A percentile compares a stretch with the other conserved stretches of the same genome.
phyloP scores from a whole-genome alignment of 2,113 vertebrate species.

The Pelecanus crispus region DNA sequence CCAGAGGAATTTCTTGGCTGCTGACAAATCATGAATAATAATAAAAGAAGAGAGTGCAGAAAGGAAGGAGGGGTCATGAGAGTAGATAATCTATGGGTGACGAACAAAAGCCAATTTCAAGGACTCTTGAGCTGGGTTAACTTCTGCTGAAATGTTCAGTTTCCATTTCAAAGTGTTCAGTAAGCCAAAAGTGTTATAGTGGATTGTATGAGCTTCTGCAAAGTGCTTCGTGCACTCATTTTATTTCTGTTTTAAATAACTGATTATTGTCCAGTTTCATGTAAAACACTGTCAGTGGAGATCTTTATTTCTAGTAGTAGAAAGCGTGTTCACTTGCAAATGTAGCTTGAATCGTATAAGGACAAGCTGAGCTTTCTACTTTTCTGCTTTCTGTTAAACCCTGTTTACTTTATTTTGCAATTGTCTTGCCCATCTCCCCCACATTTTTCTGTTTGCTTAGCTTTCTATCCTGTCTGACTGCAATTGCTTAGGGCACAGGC shows the following conservation, averaged over 20 bases:
- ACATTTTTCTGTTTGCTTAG: not conserved
- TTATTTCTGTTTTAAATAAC: not conserved
- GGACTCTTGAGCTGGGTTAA: not conserved
- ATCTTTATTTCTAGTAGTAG: not conserved
- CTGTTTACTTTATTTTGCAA: not conserved
- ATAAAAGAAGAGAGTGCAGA: not conserved
- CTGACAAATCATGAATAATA: not conserved
- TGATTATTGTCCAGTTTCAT: not conserved
- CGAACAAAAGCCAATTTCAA: not conserved
- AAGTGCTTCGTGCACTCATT: not conserved
- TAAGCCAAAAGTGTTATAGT: not conserved
- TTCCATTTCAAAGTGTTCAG: not conserved
- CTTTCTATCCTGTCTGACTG: not conserved
- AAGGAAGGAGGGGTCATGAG: not conserved
- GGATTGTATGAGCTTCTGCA: not conserved
- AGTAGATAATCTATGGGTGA: not conserved
- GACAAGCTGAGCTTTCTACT: not conserved
- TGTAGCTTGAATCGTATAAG: not conserved
- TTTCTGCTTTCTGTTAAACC: not conserved
- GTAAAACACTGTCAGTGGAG: not conserved
- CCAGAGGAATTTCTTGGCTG: not conserved
- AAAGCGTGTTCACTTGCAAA: not conserved
- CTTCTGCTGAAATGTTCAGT: not conserved
- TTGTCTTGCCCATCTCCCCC: not conserved
- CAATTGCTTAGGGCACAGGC: not conserved